These are phyloP conservation scores for Heteromormyrus szaboi DNA, from an alignment of 2,797 vertebrate species.

Conservation along the genomic window DNA sequence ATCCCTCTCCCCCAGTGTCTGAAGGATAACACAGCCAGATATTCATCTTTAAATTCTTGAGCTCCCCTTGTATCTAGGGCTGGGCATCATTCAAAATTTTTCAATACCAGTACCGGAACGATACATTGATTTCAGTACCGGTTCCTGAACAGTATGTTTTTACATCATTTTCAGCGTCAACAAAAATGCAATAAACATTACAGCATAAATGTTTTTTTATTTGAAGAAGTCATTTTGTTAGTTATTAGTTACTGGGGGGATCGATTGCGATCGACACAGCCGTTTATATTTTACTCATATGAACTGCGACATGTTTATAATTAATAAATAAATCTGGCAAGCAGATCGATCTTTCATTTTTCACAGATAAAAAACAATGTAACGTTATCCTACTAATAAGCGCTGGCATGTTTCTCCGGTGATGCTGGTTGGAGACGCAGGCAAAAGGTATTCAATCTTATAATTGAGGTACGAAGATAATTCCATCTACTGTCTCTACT, in stretches of 20 bases:
- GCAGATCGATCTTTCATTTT: background rate
- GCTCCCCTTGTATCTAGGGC: background rate
- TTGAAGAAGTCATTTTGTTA: background rate
- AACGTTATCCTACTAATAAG: no score
- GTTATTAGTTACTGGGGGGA: background rate
- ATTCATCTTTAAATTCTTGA: background rate
- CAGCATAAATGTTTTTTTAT: background rate
- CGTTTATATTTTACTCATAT: background rate
- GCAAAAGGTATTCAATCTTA: background rate
- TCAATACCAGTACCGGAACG: background rate
- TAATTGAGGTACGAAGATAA: background rate
- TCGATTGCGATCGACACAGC: background rate
- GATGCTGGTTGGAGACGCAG: background rate
- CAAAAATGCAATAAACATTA: background rate
- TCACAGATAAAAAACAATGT: background rate
- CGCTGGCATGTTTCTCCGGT: background rate
- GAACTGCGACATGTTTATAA: background rate
- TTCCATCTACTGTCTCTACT: background rate
- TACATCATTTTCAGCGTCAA: background rate
- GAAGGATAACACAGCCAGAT: background rate
- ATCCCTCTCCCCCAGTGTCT: background rate
- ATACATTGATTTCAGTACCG: background rate
- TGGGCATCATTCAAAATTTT: background rate
- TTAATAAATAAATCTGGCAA: background rate
- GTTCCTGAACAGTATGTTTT: background rate